Percentiles rank a stretch among this genome's conserved stretches.
These are phyloP conservation scores for Oithona nana DNA, from an alignment of 2,888 invertebrate species.

Conservation along the genomic window DNA sequence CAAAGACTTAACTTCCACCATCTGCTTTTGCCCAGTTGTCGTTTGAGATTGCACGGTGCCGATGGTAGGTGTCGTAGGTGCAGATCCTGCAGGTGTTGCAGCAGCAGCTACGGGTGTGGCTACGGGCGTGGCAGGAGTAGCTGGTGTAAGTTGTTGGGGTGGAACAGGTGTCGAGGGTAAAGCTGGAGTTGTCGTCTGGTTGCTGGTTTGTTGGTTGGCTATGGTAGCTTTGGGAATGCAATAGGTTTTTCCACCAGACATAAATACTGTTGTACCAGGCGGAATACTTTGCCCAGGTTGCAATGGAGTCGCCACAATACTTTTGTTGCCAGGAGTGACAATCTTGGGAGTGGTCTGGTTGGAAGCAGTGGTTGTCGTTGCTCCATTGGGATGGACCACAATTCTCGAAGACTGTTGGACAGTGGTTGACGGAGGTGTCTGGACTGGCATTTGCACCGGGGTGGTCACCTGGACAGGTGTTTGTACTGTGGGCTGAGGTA, in stretches of 20 bases:
- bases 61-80: not conserved
- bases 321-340: not conserved
- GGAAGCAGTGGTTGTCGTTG: not conserved
- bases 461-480: not conserved
- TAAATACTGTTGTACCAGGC: slow-evolving; percentile 11
- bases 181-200: slow-evolving; percentile 20
- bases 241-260: slow-evolving; percentile 10
- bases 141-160: slow-evolving; percentile 10
- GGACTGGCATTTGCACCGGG: not conserved
- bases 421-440: not conserved
- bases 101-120: not conserved
- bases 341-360: not conserved
- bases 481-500: not conserved
- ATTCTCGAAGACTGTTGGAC: not conserved
- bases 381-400: not conserved
- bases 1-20: slow-evolving; percentile 12
- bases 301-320: slow-evolving; percentile 1
- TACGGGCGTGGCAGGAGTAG: slow-evolving; percentile 22
- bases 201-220: slow-evolving; percentile 27
- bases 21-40: not conserved
- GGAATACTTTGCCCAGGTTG: slow-evolving; percentile 1
- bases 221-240: slow-evolving; percentile 28
- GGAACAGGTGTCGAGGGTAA: slow-evolving; percentile 8
- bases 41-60: not conserved
- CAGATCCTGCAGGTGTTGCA: slow-evolving; percentile 22